Conservation (phyloP, 2,888 invertebrate genomes). For the Zaprionus lineosus region DNA sequence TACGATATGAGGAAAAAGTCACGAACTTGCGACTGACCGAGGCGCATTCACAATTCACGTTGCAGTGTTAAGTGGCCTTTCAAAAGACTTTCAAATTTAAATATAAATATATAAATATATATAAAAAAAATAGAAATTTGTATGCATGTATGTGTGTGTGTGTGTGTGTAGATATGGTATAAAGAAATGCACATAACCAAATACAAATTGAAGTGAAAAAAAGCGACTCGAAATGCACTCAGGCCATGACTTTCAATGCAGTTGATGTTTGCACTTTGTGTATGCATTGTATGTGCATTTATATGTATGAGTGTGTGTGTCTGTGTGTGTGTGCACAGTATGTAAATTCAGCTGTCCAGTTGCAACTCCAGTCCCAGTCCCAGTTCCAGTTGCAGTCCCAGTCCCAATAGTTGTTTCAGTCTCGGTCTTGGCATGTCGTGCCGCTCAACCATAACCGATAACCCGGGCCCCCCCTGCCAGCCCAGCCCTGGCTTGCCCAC, state of each 20-base stretch:
- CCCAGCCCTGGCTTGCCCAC: neutral
- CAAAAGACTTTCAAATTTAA: constrained; percentile 66
- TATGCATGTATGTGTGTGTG: too few relatives aligned
- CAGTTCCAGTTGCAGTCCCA: too few relatives aligned
- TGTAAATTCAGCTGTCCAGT: constrained; percentile 52
- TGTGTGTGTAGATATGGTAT: constrained; percentile 9
- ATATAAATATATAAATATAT: constrained; percentile 11
- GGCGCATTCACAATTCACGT: constrained; percentile 45
- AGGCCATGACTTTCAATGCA: constrained; percentile 65
- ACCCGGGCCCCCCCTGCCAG: constrained; percentile 7
- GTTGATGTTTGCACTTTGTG: constrained; percentile 38
- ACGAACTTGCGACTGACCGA: constrained; percentile 22
- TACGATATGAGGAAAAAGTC: constrained; percentile 1
- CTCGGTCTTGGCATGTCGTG: constrained; percentile 36
- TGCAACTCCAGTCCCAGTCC: too few relatives aligned
- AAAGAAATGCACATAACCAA: constrained; percentile 28
- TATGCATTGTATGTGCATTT: neutral
- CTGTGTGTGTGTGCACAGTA: constrained; percentile 31
- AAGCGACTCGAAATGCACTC: constrained; percentile 36
- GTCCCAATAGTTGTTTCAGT: too few relatives aligned
- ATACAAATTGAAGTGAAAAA: constrained; percentile 10
- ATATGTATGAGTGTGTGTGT: constrained; percentile 10
- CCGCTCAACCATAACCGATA: constrained; percentile 56
- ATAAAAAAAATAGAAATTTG: neutral
- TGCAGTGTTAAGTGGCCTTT: constrained; percentile 51